Evolutionary conservation across 2,888 invertebrate genomes (phyloP).

Genomic region (Alcis repandata): DNA sequence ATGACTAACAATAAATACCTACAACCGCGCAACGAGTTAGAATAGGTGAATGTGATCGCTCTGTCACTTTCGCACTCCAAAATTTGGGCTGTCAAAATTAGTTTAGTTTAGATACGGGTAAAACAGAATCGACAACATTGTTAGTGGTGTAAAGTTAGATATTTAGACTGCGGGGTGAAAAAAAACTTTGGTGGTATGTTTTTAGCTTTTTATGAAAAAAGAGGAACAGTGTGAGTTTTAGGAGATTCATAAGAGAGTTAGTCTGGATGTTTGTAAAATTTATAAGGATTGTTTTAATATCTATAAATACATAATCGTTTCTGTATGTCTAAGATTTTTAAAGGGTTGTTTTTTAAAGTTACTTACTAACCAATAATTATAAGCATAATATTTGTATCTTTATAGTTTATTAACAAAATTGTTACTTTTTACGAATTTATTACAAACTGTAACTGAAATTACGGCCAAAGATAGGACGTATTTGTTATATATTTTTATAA

Average conservation of each 20-base stretch:
- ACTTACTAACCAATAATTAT: conserved; percentile 12
- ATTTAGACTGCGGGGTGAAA: no score
- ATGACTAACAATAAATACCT: no score
- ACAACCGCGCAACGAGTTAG: no score
- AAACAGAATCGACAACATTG: no score
- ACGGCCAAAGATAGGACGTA: conserved; percentile 40
- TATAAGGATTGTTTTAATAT: not conserved
- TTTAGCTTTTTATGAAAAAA: conserved; percentile 2
- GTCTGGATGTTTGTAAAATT: not conserved
- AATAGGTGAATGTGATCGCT: no score
- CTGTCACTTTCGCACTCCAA: no score
- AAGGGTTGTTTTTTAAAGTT: not conserved
- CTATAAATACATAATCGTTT: not conserved
- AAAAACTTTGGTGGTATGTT: no score
- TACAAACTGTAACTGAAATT: not conserved
- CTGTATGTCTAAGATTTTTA: not conserved
- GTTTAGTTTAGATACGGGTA: no score
- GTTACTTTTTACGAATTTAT: conserved; percentile 9
- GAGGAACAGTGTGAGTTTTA: not conserved
- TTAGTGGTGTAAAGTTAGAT: no score
- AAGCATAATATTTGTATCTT: conserved; percentile 4
- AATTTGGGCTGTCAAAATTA: no score
- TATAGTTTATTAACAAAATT: conserved; percentile 17
- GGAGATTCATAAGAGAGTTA: no score
- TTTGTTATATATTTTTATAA: conserved; percentile 31